Evolutionary conservation across 2,888 invertebrate species (phyloP).

Genomic region (Andrena fulva): DNA sequence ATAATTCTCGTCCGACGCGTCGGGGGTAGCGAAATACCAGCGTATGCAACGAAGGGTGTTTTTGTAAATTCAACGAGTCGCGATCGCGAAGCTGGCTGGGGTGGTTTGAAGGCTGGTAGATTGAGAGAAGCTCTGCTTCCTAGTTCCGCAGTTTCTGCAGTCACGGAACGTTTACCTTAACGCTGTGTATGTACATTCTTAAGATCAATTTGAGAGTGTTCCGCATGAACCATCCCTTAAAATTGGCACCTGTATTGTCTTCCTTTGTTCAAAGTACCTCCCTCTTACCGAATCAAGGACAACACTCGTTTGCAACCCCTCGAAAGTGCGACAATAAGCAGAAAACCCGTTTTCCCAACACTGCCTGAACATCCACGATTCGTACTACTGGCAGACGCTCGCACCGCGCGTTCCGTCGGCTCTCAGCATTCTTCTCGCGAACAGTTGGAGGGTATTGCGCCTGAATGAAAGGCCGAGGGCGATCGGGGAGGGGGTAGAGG

Average conservation of each 20-base stretch:
- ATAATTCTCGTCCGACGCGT: slow-evolving; percentile 5
- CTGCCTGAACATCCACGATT: neutral
- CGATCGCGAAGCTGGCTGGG: no score
- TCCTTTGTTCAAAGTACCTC: no score
- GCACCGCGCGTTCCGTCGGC: neutral
- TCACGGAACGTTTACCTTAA: no score
- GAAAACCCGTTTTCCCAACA: slow-evolving; percentile 7
- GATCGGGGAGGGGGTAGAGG: slow-evolving; percentile 3
- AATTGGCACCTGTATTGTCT: no score
- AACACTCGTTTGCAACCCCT: neutral
- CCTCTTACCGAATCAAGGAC: neutral
- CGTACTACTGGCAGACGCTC: neutral
- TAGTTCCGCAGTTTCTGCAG: no score
- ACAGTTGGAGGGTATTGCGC: slow-evolving; percentile 13
- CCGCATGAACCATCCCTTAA: no score
- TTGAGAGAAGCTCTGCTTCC: no score
- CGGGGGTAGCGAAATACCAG: neutral
- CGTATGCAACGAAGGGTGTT: no score
- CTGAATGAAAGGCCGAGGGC: slow-evolving; percentile 20
- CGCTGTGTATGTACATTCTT: no score
- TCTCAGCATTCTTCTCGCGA: slow-evolving; percentile 17
- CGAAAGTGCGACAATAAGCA: neutral
- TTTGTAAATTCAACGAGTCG: no score
- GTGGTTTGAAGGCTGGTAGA: no score
- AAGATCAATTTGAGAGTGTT: no score